These are phyloP conservation scores for Andricus curvator DNA, from an alignment of 2,888 invertebrate species.

Conservation along the genomic window DNA sequence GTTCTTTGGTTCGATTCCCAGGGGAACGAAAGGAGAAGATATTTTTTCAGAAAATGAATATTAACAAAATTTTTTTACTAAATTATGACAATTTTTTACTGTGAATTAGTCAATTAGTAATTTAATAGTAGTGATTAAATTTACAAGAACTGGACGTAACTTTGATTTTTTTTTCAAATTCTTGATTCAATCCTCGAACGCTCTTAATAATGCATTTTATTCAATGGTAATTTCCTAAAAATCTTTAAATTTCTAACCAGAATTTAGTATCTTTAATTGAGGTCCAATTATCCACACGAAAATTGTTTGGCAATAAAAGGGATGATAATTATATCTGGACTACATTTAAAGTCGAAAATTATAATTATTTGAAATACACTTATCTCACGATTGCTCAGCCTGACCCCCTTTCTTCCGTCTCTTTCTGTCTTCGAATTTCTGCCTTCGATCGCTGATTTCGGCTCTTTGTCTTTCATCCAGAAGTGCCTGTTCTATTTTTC, in stretches of 20 bases:
- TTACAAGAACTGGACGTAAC: too few species aligned
- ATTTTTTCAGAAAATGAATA: too few species aligned
- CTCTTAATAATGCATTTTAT: too few species aligned
- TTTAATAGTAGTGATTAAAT: too few species aligned
- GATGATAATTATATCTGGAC: slow-evolving; percentile 9
- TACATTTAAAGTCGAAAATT: slow-evolving; percentile 4
- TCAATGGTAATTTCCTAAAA: neutral
- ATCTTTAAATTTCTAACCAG: neutral
- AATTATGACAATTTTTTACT: too few species aligned
- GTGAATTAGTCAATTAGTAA: too few species aligned
- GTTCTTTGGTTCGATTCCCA: too few species aligned
- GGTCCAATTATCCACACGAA: neutral
- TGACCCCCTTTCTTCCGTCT: neutral
- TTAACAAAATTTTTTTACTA: too few species aligned
- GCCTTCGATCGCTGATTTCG: neutral
- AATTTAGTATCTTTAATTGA: neutral
- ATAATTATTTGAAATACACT: slow-evolving; percentile 28
- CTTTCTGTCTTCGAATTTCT: neutral
- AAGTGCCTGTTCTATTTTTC: slow-evolving; percentile 32
- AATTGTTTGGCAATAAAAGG: neutral
- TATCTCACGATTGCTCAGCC: neutral
- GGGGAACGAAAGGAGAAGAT: too few species aligned
- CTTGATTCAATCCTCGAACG: too few species aligned
- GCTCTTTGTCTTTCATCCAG: neutral
- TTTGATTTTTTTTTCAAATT: too few species aligned